A percentile compares a stretch with the other conserved stretches of the same genome.
phyloP scores from a whole-genome alignment of 2,113 vertebrate genomes.

The Dicrurus megarhynchus region DNA sequence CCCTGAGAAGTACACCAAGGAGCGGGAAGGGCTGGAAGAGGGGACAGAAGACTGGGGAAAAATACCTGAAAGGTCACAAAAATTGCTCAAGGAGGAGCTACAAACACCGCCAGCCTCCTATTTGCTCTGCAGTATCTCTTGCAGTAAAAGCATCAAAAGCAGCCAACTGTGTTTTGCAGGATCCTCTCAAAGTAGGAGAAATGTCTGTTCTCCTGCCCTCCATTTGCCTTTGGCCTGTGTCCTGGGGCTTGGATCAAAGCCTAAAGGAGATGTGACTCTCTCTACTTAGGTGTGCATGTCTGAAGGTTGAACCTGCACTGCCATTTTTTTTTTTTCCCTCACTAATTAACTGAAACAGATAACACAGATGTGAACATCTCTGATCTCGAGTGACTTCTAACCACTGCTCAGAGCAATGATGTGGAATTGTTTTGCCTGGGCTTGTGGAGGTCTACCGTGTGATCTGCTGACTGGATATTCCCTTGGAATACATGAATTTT shows the following conservation, averaged over 20 bases:
- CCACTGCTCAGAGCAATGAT: neutral
- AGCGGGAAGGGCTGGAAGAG: neutral
- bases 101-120: neutral
- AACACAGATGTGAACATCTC: neutral
- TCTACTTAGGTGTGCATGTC: neutral
- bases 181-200: neutral
- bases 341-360: neutral
- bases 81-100: neutral
- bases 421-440: neutral
- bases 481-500: neutral
- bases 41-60: neutral
- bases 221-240: neutral
- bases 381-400: neutral
- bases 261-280: neutral
- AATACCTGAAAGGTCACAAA: neutral
- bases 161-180: neutral
- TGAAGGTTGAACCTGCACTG: neutral
- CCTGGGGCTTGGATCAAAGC: neutral
- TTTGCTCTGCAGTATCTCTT: neutral
- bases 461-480: neutral
- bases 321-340: neutral
- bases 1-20: neutral
- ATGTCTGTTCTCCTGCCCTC: neutral
- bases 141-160: neutral
- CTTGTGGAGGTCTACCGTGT: neutral